These are phyloP conservation scores for Chydorus sphaericus DNA, from an alignment of 2,888 invertebrate species.

Conservation along the genomic window DNA sequence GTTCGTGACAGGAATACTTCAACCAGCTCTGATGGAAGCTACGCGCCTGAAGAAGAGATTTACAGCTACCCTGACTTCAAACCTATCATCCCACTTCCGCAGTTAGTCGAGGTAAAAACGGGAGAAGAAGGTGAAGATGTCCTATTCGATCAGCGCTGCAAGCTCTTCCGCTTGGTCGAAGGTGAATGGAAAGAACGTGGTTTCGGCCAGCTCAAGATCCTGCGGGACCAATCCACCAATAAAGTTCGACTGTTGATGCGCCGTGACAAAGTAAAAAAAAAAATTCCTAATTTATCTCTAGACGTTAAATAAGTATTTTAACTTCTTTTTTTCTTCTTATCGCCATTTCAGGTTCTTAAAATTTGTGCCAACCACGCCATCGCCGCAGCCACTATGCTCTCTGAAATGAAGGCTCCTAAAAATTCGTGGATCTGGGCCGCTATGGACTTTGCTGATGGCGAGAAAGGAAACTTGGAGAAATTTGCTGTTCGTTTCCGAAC, in stretches of 20 bases:
- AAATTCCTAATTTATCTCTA: no score
- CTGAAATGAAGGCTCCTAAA: constrained; percentile 43
- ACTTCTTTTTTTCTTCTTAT: background rate
- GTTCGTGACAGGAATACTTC: constrained; percentile 18
- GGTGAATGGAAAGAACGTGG: constrained; percentile 91
- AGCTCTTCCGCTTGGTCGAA: constrained; percentile 62
- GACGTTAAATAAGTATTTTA: no score
- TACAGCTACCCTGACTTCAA: constrained; percentile 64
- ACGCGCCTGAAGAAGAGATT: constrained; percentile 39
- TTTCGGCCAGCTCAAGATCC: constrained; percentile 65
- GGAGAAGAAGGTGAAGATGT: constrained; percentile 66
- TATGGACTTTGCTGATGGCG: constrained; percentile 73
- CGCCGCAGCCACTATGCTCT: constrained; percentile 55
- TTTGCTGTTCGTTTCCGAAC: constrained; percentile 71
- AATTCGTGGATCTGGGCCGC: constrained; percentile 70
- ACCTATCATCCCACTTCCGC: constrained; percentile 71
- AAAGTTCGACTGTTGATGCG: constrained; percentile 72
- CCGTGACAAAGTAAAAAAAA: constrained; percentile 49
- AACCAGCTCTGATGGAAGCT: constrained; percentile 23
- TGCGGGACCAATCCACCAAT: constrained; percentile 48
- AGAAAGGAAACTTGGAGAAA: constrained; percentile 46
- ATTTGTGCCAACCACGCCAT: constrained; percentile 85
- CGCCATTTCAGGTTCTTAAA: constrained; percentile 62
- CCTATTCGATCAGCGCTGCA: constrained; percentile 65
- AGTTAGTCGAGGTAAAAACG: constrained; percentile 64